Base-by-base conservation (phyloP, 2,888 invertebrate species). In the Matsumyia berberina region DNA sequence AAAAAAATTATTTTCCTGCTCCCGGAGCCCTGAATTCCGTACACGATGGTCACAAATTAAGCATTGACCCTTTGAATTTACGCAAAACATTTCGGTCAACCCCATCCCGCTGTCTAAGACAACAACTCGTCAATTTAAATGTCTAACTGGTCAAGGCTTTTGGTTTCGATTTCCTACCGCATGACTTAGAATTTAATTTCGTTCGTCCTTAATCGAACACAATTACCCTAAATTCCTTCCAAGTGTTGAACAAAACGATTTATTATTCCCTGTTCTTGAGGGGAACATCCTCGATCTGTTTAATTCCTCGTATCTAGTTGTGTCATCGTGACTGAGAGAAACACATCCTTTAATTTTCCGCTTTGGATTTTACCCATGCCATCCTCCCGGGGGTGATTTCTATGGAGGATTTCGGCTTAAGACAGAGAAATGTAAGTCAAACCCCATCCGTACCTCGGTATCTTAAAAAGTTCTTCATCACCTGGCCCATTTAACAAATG, bases 401-500 rank as follows among this genome's bases (percentile, higher is more conserved):
- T 0, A 5, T 15, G 37, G 19, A n/a, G 37, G 6, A 9, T 15
- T 17, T 37, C 17, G 37, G 1, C n/a, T 33, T 37, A 12, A 53
- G 35, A 53, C n/a, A 17, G 2, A 3, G 24, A 53, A 51, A 31
- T 67, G 29, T 53, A 31, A 6, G 42, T 31, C 31, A 31, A 42
- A 44, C 44, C 31, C 29, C 17, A 24, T 35, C 53, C 11, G n/a
- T 17, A 11, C 8, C 17, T 7, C 15, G 24, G 29, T 12, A 31
- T 42, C 53, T 53, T 31, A 33, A 53, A 39, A 19, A 29, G 42
- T 55, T 55, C 67, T 17, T 55, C 67, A 55, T 67, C 67, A 67
- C 67, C 33, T 42, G 67, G 53, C 29, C 67, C 67, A 67, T 67
- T 67, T 55, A 67, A 55, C 67, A 55, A 67, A 55, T 67, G 67